Base-by-base conservation (phyloP, 30 jellyfish, hydroid and myxozoan genomes). In the Cassiopea xamachana region DNA sequence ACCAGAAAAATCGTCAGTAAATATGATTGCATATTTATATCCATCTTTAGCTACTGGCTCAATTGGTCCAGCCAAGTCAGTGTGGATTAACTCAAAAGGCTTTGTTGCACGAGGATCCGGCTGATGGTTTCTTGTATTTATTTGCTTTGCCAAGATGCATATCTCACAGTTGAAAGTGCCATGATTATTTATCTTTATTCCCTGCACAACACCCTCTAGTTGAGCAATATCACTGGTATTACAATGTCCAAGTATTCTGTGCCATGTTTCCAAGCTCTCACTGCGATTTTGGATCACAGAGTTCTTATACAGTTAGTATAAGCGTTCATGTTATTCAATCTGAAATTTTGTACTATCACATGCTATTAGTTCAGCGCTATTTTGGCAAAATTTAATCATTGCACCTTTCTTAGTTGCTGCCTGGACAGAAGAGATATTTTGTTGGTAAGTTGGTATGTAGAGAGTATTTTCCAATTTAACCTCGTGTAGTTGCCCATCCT, bases 191-290 rank as follows among this genome's bases (percentile, higher is more conserved):
- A 87, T 77, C 46, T 61, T 62, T 84, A 87, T 77, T 9, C 94
- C 94, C 0, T 76, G 45, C 2, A 78, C 94, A 15, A 59, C 85
- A 10, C 17, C 48, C 75, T 77, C 75, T 55, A 78, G 18, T 85
- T 87, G 59, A 17, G 7, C 64, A 44, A 88, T 58, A 80, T 51
- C 94, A 3, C 64, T 49, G 58, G 58, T 69, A 61, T 88, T 88
- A 58, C 94, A 88, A 60, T 79, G 93, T 80, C 94, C 94, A 9
- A 86, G n/a, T 1, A 86, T 17, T 86, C 27, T 77, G 86, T 76
- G 94, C 91, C 94, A 86, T 15, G 19, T 67, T 67, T 67, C 19
- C 27, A 67, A 67, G 7, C 82, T 62, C 1, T 27, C 39, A 27
- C 39, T 27, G 39, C 39, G 39, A 27, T 0, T 27, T 27, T 27